phyloP scores from a whole-genome alignment of 2,888 invertebrate genomes.

The Auanema sp. region DNA sequence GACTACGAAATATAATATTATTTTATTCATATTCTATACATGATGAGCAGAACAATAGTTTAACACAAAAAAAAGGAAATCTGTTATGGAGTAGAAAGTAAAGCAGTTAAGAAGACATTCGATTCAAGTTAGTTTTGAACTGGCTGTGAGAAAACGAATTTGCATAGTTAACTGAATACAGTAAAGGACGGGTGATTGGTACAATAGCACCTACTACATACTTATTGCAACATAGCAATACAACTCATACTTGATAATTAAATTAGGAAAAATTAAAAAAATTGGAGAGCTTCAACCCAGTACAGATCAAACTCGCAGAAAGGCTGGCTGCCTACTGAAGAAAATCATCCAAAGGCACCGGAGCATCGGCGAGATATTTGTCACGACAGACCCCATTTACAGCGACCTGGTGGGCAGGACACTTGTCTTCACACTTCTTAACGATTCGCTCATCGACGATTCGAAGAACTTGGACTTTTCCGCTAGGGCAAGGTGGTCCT shows the following conservation, averaged over 20 bases:
- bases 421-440: slow-evolving; percentile 60
- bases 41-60: slow-evolving; percentile 5
- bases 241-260: background rate
- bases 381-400: slow-evolving; percentile 60
- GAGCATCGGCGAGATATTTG: slow-evolving; percentile 34
- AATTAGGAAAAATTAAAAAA: background rate
- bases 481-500: slow-evolving; percentile 43
- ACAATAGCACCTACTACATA: slow-evolving; percentile 23
- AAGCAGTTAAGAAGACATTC: background rate
- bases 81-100: background rate
- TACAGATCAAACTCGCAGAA: slow-evolving; percentile 1
- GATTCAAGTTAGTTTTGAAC: background rate
- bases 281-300: background rate
- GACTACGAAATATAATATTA: no score
- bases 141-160: background rate
- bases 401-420: slow-evolving; percentile 58
- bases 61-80: background rate
- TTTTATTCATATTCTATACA: background rate
- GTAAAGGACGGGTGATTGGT: slow-evolving; percentile 6
- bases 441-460: slow-evolving; percentile 58
- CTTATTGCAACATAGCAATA: slow-evolving; percentile 20
- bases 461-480: slow-evolving; percentile 57
- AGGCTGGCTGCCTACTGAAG: background rate
- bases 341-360: slow-evolving; percentile 10
- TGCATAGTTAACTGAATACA: no score